Base-by-base conservation (phyloP, 2,888 invertebrate genomes). In the Drosophila robusta region DNA sequence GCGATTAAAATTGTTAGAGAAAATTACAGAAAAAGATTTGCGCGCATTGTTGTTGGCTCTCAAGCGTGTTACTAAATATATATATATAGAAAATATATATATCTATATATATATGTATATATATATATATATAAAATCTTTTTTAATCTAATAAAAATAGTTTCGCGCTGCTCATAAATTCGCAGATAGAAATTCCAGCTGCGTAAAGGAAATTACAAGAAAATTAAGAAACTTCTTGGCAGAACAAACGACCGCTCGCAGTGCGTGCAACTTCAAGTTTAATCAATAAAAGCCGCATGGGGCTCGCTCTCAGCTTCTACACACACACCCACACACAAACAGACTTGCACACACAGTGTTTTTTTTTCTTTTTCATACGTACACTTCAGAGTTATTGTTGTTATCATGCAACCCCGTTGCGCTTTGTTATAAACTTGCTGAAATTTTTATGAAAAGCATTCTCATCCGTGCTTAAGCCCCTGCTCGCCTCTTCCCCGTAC, bases 1-100 rank as follows among this genome's bases (percentile, higher is more conserved):
- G 88, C 88, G 89, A 89, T 87, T 87, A 87, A 87, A 87, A 87
- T 87, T 87, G 89, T 89, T 89, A 77, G 60, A 77, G 83, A 73
- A 86, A 89, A 86, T 86, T 89, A 89, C 70, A 75, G 60, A 45
- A 62, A 70, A 55, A 80, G 88, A 77, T 70, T 80, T 85, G 44
- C 56, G 78, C 78, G 78, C 75, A 55, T 69, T 68, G 56, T 55
- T 74, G 57, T 58, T 68, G 38, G 16, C 26, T 26, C 24, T 45
- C 14, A 29, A 29, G 29, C 9, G 9, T 51, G 29, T 18, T 51
- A 24, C 22, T 39, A 38, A 18, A 46, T 38, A 47, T 18, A 42
- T 51, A 50, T 60, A 46, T 63, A 55, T 70, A 51, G 2, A 9
- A 8, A 4, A 18, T 22, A 14, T 55, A 5, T 39, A 39, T 49